These are phyloP conservation scores for Pluvianellus socialis DNA, from an alignment of 2,113 vertebrate species.

Conservation along the genomic window DNA sequence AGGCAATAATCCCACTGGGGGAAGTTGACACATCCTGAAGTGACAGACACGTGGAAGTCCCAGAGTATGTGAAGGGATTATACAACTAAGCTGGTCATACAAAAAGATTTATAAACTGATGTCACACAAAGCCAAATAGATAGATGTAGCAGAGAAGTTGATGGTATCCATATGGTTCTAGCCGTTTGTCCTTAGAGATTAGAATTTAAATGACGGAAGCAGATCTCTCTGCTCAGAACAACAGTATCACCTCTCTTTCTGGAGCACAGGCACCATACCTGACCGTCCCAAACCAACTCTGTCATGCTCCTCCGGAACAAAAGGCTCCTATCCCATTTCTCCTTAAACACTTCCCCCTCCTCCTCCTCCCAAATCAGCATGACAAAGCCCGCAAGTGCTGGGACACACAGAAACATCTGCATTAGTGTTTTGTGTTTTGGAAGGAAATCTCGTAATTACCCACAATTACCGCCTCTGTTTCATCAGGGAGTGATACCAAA, in stretches of 20 bases:
- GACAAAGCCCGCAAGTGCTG: neutral
- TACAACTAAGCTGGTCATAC: neutral
- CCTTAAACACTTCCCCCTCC: neutral
- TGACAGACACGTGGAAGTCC: neutral
- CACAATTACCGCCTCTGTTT: neutral
- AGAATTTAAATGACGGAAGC: neutral
- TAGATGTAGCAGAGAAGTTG: neutral
- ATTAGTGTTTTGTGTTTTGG: neutral
- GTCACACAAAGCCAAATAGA: neutral
- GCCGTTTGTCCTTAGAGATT: neutral
- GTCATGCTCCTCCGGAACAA: neutral
- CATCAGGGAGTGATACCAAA: neutral
- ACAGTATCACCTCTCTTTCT: neutral
- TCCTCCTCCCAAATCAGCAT: neutral
- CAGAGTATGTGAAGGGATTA: neutral
- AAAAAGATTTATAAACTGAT: neutral
- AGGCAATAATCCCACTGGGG: constrained; percentile 2
- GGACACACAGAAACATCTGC: neutral
- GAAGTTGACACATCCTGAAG: constrained; percentile 8
- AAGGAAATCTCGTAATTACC: neutral
- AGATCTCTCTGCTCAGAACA: neutral
- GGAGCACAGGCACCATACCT: accelerated
- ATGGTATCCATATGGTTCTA: neutral
- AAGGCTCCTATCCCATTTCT: neutral
- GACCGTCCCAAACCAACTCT: neutral